Base-by-base conservation (phyloP, 2,797 vertebrate species). In the Pygocentrus nattereri region DNA sequence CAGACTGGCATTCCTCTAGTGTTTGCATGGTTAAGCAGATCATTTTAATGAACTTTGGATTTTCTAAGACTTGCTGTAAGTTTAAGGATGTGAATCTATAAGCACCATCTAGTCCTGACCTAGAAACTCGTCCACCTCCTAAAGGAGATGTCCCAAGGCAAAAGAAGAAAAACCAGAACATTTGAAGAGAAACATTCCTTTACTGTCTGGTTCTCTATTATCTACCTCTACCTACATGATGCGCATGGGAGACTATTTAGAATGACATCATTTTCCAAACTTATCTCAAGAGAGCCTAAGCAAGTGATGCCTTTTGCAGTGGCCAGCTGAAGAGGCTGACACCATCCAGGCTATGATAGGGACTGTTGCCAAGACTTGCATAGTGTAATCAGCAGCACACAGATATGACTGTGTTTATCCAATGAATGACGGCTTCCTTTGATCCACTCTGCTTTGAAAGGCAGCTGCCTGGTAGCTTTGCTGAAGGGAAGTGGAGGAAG, bases 301-400 rank as follows among this genome's bases (percentile, higher is more conserved):
- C 71, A 56, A 54, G 19, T 76, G 52, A 71, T 82, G 76, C 50
- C 47, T 59, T 58, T 23, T 8, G 38, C 34, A 30, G 70, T 67
- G 82, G 49, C 18, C 72, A 79, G 49, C 52, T 67, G 74, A 76
- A 75, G 6, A 68, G 84, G 75, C 15, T 58, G 85, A 88, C 83
- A 88, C 38, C 83, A 50, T 5, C 21, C 74, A 77, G 83, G 64
- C 87, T 65, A 65, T 81, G 75, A 81, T 84, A 80, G 83, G 52
- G 79, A 82, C 79, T 83, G 85, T 90, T 89, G 83, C 74, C 30
- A 56, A 82, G 69, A 50, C 62, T 44, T 74, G 68, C 78, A 49
- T 82, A 84, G 88, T 89, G 85, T 91, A 88, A 90, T 89, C 88
- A 62, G 59, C 64, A 82, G 64, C 70, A 87, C 71, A 80, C 78